Evolutionary conservation across 2,113 vertebrate species (phyloP).

Genomic region (Tachysurus fulvidraco): DNA sequence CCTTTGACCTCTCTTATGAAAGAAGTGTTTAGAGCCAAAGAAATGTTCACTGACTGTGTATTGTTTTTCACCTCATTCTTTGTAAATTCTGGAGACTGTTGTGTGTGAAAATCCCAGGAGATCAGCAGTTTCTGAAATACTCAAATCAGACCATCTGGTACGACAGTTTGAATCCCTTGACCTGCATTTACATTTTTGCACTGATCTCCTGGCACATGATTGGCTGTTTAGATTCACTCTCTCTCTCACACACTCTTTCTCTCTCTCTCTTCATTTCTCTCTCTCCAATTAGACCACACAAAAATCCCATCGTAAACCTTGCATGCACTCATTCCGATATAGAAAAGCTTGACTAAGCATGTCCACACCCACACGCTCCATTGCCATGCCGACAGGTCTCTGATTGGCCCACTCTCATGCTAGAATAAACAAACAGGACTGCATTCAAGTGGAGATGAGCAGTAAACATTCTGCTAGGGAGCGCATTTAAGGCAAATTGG

Average conservation of each 20-base stretch:
- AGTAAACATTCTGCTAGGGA: not conserved
- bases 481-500: not conserved
- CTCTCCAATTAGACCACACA: conserved; percentile 40
- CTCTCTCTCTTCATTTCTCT: not conserved
- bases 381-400: conserved; percentile 7
- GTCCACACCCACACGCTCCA: conserved; percentile 19
- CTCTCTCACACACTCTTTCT: no score
- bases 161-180: no score
- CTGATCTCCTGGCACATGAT: no score
- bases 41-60: no score
- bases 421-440: conserved; percentile 5
- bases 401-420: not conserved
- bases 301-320: conserved; percentile 2
- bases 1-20: no score
- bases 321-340: conserved; percentile 23
- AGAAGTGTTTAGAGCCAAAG: no score
- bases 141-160: no score
- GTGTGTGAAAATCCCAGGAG: no score
- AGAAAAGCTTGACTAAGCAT: conserved; percentile 47
- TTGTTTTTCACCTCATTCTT: no score
- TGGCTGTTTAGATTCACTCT: not conserved
- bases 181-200: no score
- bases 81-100: no score
- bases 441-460: not conserved
- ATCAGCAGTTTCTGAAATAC: no score